Base-by-base conservation (phyloP, 2,888 invertebrate species). In the Ormia ochracea region DNA sequence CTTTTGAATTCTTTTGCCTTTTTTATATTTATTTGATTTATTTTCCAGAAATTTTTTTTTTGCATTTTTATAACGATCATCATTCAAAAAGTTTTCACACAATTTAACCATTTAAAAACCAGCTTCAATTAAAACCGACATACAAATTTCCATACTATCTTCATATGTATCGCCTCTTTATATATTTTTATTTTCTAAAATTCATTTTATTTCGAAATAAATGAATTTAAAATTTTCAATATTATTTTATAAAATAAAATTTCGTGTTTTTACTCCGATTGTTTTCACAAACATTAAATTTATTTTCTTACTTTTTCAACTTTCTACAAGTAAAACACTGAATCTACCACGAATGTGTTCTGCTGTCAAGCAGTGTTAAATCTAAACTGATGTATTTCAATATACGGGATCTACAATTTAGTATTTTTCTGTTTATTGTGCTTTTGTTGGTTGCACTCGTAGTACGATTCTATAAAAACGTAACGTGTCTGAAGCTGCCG, bases 381-480 rank as follows among this genome's bases (percentile, higher is more conserved):
- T 81, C 74, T 76, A 77, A 83, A 84, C 84, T 84, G 82, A 76
- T 68, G 61, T 81, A 72, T 73, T 73, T 56, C 77, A 68, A 59
- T 48, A 52, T 59, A 72, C 63, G 54, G 65, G 78, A 63, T 59
- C 74, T 61, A 80, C 75, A 78, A 81, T 77, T 80, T 76, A 61
- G 70, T 75, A 66, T 76, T 63, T 70, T 65, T 65, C 58, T 21
- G n/a, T 33, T 74, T n/a, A n/a, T 56, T 50, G 56, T 31, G 50
- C 54, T 56, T 36, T 41, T 93, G 84, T 94, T 95, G 73, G 84
- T 94, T 95, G 73, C 77, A 81, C n/a, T 73, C 85, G 80, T 78
- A 85, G 65, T 58, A 58, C 43, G 52, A 63, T 63, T 69, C 74
- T 70, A 63, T 54, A 56, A 21, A 54, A 59, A 45, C 45, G 50